Conservation (phyloP, 1,140 invertebrate genomes). For the Drosophila persimilis region DNA sequence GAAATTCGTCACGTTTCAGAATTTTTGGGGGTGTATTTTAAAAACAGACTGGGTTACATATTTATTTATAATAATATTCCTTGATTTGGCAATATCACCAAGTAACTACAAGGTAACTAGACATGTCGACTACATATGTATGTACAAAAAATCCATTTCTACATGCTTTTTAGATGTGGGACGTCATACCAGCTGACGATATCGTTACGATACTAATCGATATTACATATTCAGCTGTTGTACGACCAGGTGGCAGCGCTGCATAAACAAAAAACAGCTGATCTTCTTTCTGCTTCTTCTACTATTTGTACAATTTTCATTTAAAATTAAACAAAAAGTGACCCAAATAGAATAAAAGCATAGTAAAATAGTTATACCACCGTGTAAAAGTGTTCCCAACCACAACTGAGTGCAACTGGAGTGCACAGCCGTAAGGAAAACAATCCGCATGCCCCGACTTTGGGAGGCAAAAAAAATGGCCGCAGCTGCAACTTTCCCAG, state of each 20-base stretch:
- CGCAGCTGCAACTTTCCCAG: slow-evolving; percentile 43
- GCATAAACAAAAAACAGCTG: slow-evolving; percentile 57
- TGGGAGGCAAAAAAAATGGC: slow-evolving; percentile 44
- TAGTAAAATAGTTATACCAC: neutral
- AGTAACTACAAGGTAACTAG: too few relatives aligned
- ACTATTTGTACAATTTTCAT: slow-evolving; percentile 38
- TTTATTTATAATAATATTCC: too few relatives aligned
- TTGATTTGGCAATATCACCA: too few relatives aligned
- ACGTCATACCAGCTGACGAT: slow-evolving; percentile 21
- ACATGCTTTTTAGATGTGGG: too few relatives aligned
- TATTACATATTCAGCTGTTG: neutral
- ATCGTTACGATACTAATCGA: slow-evolving; percentile 2
- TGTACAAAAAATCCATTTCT: too few relatives aligned
- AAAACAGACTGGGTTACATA: too few relatives aligned
- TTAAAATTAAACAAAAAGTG: slow-evolving; percentile 24
- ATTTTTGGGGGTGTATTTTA: too few relatives aligned
- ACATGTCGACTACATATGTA: too few relatives aligned
- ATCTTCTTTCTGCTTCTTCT: slow-evolving; percentile 42
- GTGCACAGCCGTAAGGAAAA: slow-evolving; percentile 7
- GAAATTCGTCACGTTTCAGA: too few relatives aligned
- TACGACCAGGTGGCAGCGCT: slow-evolving; percentile 4
- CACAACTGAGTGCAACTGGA: neutral
- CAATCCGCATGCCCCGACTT: neutral
- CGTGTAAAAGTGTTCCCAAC: neutral
- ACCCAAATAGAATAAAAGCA: slow-evolving; percentile 5